Evolutionary conservation across 1,140 invertebrate genomes (phyloP), one percentile per base, ranked within the genome.

Genomic region (Lineus longissimus): DNA sequence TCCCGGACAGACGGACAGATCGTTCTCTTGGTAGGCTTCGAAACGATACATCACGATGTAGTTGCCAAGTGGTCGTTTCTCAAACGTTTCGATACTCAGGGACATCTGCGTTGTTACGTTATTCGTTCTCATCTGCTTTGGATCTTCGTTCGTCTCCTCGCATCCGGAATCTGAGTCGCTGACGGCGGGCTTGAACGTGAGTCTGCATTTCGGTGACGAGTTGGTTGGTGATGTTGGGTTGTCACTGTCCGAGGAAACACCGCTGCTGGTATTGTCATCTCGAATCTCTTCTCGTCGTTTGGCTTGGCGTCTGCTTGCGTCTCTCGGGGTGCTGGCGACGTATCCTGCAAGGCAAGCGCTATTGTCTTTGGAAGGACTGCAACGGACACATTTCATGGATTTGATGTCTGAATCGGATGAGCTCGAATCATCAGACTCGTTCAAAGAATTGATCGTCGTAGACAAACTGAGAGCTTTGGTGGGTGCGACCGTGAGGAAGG

Each of bases 11-110:
- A 97, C 94, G 63, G 90, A 93, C 0, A 96, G 88, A 79, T 97
- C 95, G 78, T 96, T 95, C 78, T 97, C 94, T 80, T 97, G 92
- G 33, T 92, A 81, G 0, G 93, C 93, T 27, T 92, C 90, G 74
- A 95, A 97, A 11, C 92, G 93, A 78, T 95, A 97, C 2, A 97
- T 81, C 0, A 95, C 93, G 66, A 96, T 93, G 75, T 91, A 96
- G 43, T 92, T 85, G 1, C 91, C 93, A 15, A 89, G 91, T 0
- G 91, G 91, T 76, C 94, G 92, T 84, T 95, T 96, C 63, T 91
- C 90, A 80, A 96, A 97, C 0, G 90, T 78, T 90, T 89, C 2
- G 57, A 55, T 13, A 55, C 36, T 89, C 85, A 69, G 90, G 88
- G 30, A 87, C 86, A 65, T 87, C 86, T 0, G 88, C 25, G 19